A percentile compares a stretch with the other conserved stretches of the same genome.
These are phyloP conservation scores for Chesias legatella DNA, from an alignment of 2,888 invertebrate genomes.

Conservation along the genomic window DNA sequence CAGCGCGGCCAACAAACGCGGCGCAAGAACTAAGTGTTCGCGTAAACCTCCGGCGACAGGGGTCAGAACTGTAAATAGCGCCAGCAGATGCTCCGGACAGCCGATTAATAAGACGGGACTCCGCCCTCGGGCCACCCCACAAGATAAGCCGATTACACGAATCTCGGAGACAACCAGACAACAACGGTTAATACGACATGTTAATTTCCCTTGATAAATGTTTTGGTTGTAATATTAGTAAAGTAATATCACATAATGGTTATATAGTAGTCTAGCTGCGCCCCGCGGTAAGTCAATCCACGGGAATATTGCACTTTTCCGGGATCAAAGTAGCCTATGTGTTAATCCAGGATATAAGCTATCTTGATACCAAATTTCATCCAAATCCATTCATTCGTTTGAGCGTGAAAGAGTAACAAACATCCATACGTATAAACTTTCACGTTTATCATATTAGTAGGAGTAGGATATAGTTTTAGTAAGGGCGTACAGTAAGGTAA, in stretches of 20 bases:
- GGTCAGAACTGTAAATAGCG: constrained; percentile 66
- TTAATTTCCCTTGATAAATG: constrained; percentile 40
- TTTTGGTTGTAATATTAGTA: constrained; percentile 13
- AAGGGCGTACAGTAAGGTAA: too few species aligned
- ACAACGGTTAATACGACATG: constrained; percentile 26
- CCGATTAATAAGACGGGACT: constrained; percentile 74
- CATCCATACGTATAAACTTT: too few species aligned
- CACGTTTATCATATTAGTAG: too few species aligned
- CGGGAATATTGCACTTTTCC: too few species aligned
- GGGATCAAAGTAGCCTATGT: too few species aligned
- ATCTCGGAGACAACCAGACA: constrained; percentile 47
- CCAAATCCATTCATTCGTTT: too few species aligned
- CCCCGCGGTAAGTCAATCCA: too few species aligned
- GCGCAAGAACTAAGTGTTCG: constrained; percentile 51
- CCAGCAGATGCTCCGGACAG: constrained; percentile 76
- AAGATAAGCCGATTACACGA: constrained; percentile 61
- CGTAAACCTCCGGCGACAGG: constrained; percentile 51
- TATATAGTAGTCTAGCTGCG: too few species aligned
- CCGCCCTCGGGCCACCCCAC: constrained; percentile 56
- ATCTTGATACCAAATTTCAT: too few species aligned
- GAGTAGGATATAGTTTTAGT: too few species aligned
- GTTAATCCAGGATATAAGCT: too few species aligned
- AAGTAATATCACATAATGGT: constrained; percentile 3
- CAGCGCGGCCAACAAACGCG: constrained; percentile 40
- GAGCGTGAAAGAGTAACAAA: too few species aligned